These are phyloP conservation scores for Pelecanoides urinatrix DNA, from an alignment of 2,113 vertebrate species.

Conservation along the genomic window DNA sequence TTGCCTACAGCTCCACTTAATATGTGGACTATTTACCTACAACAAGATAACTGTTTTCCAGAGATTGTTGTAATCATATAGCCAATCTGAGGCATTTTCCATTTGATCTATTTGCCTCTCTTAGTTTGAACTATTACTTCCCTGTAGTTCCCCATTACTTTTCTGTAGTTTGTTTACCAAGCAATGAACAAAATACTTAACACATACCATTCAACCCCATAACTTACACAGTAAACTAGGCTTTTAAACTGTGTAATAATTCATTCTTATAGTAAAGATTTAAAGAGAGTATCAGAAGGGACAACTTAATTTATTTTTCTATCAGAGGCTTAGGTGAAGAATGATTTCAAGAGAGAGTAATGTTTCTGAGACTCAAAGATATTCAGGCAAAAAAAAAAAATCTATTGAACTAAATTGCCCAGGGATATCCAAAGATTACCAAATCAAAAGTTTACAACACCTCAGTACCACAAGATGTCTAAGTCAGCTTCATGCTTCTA, in stretches of 20 bases:
- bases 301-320: slow-evolving; percentile 23
- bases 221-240: background rate
- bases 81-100: background rate
- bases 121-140: background rate
- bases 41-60: background rate
- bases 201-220: background rate
- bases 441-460: background rate
- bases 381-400: background rate
- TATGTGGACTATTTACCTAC: background rate
- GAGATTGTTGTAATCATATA: background rate
- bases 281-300: background rate
- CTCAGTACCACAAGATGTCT: background rate
- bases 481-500: background rate
- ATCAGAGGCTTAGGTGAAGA: background rate
- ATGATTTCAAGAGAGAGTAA: background rate
- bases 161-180: background rate
- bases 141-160: background rate
- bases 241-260: slow-evolving; percentile 11
- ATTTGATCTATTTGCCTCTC: background rate
- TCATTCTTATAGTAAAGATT: background rate
- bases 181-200: background rate
- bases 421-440: background rate
- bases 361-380: background rate
- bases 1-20: background rate
- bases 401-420: background rate